Percentiles rank a stretch among this genome's conserved stretches.
phyloP scores from a whole-genome alignment of 1,140 invertebrate species.

The Papilio polytes region DNA sequence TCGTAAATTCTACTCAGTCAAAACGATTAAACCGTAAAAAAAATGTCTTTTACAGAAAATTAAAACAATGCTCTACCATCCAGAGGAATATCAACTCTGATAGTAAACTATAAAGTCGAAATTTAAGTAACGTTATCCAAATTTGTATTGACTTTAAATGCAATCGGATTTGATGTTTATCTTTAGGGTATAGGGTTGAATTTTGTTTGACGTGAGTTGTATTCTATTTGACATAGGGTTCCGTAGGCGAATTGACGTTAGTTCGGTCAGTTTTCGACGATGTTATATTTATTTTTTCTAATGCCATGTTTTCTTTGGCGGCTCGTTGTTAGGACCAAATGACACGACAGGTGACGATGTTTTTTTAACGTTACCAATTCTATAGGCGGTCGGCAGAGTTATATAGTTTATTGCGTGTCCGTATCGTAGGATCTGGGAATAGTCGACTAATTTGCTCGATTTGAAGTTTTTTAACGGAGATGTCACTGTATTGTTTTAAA shows the following conservation, averaged over 20 bases:
- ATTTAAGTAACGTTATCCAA: not conserved
- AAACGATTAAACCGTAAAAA: slow-evolving; percentile 76
- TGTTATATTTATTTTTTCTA: slow-evolving; percentile 67
- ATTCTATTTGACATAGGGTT: slow-evolving; percentile 37
- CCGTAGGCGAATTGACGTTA: slow-evolving; percentile 65
- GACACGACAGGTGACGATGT: slow-evolving; percentile 81
- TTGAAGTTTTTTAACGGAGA: too few relatives aligned
- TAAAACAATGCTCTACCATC: slow-evolving; percentile 46
- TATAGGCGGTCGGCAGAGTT: slow-evolving; percentile 64
- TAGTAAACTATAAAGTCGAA: slow-evolving; percentile 19
- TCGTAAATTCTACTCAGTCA: slow-evolving; percentile 82
- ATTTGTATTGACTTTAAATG: not conserved
- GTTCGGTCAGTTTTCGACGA: slow-evolving; percentile 73
- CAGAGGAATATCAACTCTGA: slow-evolving; percentile 48
- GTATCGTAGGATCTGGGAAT: too few relatives aligned
- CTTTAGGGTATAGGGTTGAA: slow-evolving; percentile 25
- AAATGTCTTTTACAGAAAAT: slow-evolving; percentile 65
- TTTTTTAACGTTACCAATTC: slow-evolving; percentile 55
- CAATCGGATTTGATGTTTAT: slow-evolving; percentile 6
- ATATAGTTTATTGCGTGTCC: slow-evolving; percentile 76
- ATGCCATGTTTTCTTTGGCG: slow-evolving; percentile 80
- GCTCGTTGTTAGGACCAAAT: slow-evolving; percentile 79
- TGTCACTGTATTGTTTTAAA: too few relatives aligned
- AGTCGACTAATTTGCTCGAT: too few relatives aligned
- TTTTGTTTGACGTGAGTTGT: not conserved